Base-by-base conservation (phyloP, 2,888 invertebrate genomes). In the Synanthedon tipuliformis region DNA sequence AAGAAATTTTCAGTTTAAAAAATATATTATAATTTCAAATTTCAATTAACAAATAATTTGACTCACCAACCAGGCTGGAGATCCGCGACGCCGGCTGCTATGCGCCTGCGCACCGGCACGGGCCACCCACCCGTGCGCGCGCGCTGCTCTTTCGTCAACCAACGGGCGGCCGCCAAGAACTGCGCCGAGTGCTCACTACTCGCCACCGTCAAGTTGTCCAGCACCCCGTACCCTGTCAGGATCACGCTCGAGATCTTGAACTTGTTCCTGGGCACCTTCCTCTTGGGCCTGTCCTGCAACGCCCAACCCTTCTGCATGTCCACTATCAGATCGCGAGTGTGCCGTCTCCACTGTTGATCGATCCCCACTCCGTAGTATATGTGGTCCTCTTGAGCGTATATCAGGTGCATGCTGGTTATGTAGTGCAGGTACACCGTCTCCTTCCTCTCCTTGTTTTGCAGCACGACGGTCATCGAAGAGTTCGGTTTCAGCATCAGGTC, bases 241-340 rank as follows among this genome's bases (percentile, higher is more conserved):
- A 90, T 89, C 57, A 95, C 84, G 49, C 90, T 89, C 12, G 91
- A 81, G 55, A 93, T 88, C 87, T 92, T 93, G 58, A 93, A 89
- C 69, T 93, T 93, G 51, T 92, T 92, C 61, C 92, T 87, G 0
- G 92, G 91, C 10, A 93, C 83, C 75, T 92, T 91, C 56, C 90
- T 88, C 71, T 92, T 92, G n/a, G 89, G 90, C 66, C 91, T 89
- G 63, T 92, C 92, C 63, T 89, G 89, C 61, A 89, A 82, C 64
- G 88, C 90, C 71, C 96, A 89, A 53, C 97, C 97, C 81, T 98
- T 98, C 73, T 95, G 95, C 65, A 97, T 89, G 80, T 98, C 98
- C 53, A 96, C 92, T 57, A 95, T 90, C 48, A 98, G 89, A 74
- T 98, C 97, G 49, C 98, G 89, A 0, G 96, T 95, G 34, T 98